A percentile compares a stretch with the other conserved stretches of the same genome.
These are phyloP conservation scores for Dufourea novaeangliae DNA, from an alignment of 1,140 invertebrate species.

Conservation along the genomic window DNA sequence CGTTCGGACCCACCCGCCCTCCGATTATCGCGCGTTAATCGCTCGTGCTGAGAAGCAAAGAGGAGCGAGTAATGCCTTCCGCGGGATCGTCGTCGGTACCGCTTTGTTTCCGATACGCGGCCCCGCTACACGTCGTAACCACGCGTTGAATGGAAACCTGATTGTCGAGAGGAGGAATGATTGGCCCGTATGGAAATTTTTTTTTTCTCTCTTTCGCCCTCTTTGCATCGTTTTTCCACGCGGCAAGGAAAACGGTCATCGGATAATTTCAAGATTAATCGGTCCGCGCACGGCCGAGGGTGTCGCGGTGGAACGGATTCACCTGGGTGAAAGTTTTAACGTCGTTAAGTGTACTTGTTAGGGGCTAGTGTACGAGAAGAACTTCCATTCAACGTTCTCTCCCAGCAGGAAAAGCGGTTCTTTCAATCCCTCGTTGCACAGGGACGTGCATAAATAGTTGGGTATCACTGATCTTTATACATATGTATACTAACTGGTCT, in stretches of 20 bases:
- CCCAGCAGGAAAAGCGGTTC: too few species aligned
- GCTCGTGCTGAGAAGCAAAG: constrained; percentile 59
- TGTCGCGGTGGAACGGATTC: background rate
- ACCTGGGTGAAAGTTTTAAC: background rate
- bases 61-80: constrained; percentile 18
- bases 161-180: constrained; percentile 17
- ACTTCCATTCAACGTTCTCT: too few species aligned
- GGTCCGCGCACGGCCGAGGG: background rate
- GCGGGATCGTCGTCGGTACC: background rate
- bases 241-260: background rate
- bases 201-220: too few species aligned
- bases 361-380: too few species aligned
- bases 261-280: constrained; percentile 8
- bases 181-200: constrained; percentile 8
- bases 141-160: constrained; percentile 14
- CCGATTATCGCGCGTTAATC: constrained; percentile 59
- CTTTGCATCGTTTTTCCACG: background rate
- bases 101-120: constrained; percentile 34
- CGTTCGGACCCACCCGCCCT: too few species aligned
- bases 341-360: constrained; percentile 9
- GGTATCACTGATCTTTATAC: too few species aligned
- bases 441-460: too few species aligned
- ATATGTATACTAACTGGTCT: too few species aligned
- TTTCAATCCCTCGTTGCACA: too few species aligned
- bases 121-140: constrained; percentile 12